Conservation (phyloP, 2,797 vertebrate genomes). For the Onychomys arenicola region DNA sequence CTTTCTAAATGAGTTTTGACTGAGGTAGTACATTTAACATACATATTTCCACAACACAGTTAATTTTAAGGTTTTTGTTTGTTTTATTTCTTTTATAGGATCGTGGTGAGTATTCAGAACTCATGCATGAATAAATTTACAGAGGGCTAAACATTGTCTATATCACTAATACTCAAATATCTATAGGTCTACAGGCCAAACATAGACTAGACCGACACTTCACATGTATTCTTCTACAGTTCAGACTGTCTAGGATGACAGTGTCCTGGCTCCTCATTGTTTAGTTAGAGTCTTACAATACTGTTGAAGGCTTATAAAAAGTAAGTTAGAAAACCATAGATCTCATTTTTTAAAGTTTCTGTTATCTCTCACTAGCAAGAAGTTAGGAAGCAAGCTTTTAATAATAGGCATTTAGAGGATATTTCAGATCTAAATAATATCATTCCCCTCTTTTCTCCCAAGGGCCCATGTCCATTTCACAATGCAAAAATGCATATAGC, state of each 20-base stretch:
- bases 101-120: neutral
- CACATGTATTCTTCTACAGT: neutral
- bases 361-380: neutral
- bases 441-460: neutral
- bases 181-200: neutral
- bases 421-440: neutral
- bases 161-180: neutral
- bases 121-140: constrained; percentile 44
- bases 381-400: neutral
- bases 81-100: neutral
- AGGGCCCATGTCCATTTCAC: neutral
- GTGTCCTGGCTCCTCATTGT: neutral
- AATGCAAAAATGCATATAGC: neutral
- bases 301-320: neutral
- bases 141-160: neutral
- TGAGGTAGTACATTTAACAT: neutral
- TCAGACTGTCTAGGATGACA: neutral
- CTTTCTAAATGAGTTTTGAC: constrained; percentile 52
- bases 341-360: neutral
- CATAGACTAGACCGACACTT: neutral
- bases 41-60: constrained; percentile 53
- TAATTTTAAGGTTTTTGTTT: constrained; percentile 27
- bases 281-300: neutral
- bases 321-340: neutral
- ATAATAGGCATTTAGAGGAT: neutral